These are phyloP conservation scores for Camponotus pennsylvanicus DNA, from an alignment of 1,140 invertebrate genomes.

Conservation along the genomic window DNA sequence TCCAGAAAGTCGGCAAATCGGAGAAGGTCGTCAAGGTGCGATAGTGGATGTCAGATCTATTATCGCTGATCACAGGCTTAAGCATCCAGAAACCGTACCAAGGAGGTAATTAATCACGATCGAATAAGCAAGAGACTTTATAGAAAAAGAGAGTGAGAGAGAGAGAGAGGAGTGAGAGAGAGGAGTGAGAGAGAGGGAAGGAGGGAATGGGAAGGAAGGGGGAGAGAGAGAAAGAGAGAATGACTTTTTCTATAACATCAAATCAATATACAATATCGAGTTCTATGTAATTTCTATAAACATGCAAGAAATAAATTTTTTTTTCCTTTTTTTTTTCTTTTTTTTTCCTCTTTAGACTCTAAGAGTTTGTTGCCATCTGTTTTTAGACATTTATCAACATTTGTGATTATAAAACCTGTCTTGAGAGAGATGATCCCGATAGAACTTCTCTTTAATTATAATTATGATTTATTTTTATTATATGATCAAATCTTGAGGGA, in stretches of 20 bases:
- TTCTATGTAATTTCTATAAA: not conserved
- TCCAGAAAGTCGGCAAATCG: slow-evolving; percentile 84
- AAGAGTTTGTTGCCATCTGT: too few species aligned
- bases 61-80: slow-evolving; percentile 93
- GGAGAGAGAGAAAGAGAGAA: too few species aligned
- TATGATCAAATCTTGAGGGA: too few species aligned
- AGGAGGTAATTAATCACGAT: slow-evolving; percentile 82
- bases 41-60: slow-evolving; percentile 93
- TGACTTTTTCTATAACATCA: not conserved
- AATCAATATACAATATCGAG: not conserved
- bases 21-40: slow-evolving; percentile 90
- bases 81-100: slow-evolving; percentile 90
- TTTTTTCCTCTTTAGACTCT: too few species aligned
- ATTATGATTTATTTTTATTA: too few species aligned
- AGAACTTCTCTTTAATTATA: too few species aligned
- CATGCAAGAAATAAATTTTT: not conserved
- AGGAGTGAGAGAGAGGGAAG: too few species aligned
- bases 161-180: not conserved
- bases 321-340: too few species aligned
- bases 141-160: not conserved
- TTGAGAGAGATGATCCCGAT: too few species aligned
- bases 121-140: not conserved
- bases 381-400: too few species aligned
- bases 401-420: too few species aligned
- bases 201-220: too few species aligned